Evolutionary conservation across 23 tunicate genomes (phyloP), one percentile per base, ranked within the genome.

Genomic region (Halocynthia aurantium): DNA sequence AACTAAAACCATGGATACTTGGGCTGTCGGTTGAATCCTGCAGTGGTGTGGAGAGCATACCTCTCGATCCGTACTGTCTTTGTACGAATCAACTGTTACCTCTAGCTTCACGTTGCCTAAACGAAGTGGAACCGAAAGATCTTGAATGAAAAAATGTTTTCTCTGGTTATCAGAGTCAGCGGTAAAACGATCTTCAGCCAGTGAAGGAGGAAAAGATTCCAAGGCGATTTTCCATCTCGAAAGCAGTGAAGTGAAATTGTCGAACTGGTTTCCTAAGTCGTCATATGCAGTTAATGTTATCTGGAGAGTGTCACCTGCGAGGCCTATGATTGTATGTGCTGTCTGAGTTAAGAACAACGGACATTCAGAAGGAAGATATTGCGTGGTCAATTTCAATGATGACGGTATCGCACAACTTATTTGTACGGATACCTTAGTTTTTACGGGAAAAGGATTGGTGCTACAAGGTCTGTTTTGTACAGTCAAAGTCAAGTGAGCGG

Each of bases 171-270:
- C 49, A 6, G 81, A 55, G 52, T 85, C 90, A 0, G 31, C 84
- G 60, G 9, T 7, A 18, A 67, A 81, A 77, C n/a, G 63, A 12
- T 15, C 80, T 65, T 17, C 54, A 51, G 74, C 51, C 56, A 7
- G 22, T 18, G 10, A 17, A 80, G 55, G 67, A 83, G 18, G 13
- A 50, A 55, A 71, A 57, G 18, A 19, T 54, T 40, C 9, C 57
- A 64, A 0, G 21, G 13, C 44, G 0, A 53, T 12, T 54, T 50
- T 51, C 97, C 97, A 90, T 0, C 77, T 53, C 51, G 62, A 19
- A 31, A 62, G 66, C 21, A 90, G 57, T 10, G 97, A 90, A 10
- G 97, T 64, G 62, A 90, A 90, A 52, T 90, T 90, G 51, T 90
- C 97, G 55, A 90, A 90, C 76, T 73, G 57, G 54, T 63, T 67